phyloP scores from a whole-genome alignment of 1,140 invertebrate species.

The Zaprionus ghesquierei region DNA sequence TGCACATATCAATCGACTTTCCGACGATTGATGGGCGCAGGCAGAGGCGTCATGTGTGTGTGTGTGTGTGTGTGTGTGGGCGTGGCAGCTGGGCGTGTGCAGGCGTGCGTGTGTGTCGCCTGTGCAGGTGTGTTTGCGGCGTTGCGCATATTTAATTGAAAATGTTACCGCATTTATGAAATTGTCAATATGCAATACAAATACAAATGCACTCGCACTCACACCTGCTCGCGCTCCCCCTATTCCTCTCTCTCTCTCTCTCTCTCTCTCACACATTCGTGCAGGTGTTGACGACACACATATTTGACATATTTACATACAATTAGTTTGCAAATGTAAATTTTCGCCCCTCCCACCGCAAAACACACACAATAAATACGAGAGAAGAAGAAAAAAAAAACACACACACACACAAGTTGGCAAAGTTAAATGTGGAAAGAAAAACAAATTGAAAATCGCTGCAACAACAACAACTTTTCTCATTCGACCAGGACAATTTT shows the following conservation, averaged over 20 bases:
- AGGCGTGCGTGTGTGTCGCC: conserved; percentile 34
- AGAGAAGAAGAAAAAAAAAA: conserved; percentile 18
- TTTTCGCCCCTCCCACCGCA: conserved; percentile 18
- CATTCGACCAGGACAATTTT: conserved; percentile 40
- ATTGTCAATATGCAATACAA: conserved; percentile 79
- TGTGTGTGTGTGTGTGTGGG: conserved; percentile 32
- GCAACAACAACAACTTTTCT: conserved; percentile 59
- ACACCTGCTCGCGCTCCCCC: neutral
- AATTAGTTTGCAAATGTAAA: conserved; percentile 79
- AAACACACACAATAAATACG: conserved; percentile 12
- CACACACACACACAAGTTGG: conserved; percentile 8
- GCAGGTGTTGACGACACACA: conserved; percentile 74
- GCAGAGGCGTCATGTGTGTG: neutral
- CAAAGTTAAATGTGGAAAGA: conserved; percentile 40
- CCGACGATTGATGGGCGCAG: conserved; percentile 51
- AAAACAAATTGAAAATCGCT: conserved; percentile 69
- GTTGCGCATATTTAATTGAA: conserved; percentile 80
- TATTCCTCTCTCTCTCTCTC: neutral
- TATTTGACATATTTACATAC: conserved; percentile 77
- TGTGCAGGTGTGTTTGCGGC: conserved; percentile 71
- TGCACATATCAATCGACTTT: conserved; percentile 74
- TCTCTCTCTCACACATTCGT: conserved; percentile 11
- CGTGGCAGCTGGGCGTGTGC: neutral
- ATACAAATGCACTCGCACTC: conserved; percentile 28
- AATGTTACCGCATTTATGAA: conserved; percentile 81